A percentile compares a stretch with the other conserved stretches of the same genome.
Conservation (phyloP, 2,797 vertebrate species). For the Lophius americanus region DNA sequence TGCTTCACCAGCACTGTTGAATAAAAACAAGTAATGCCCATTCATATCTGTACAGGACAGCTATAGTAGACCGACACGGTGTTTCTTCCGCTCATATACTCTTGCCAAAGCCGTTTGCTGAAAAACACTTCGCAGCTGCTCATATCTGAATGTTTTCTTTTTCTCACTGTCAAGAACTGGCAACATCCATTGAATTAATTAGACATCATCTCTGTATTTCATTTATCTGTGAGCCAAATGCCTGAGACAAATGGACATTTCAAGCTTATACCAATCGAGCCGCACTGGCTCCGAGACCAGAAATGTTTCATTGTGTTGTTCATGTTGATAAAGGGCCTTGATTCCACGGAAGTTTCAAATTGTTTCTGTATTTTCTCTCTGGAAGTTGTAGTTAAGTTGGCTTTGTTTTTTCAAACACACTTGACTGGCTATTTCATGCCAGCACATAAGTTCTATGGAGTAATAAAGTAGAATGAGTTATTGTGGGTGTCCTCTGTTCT, state of each 20-base stretch:
- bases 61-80: not conserved
- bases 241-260: slow-evolving; percentile 22
- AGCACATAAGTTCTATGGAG: not conserved
- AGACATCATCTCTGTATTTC: slow-evolving; percentile 18
- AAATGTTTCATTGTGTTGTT: slow-evolving; percentile 12
- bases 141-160: slow-evolving; percentile 13
- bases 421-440: slow-evolving; percentile 8
- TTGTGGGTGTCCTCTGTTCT: no score
- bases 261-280: slow-evolving; percentile 34
- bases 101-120: not conserved
- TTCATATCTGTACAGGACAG: fast-evolving
- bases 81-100: not conserved
- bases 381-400: not conserved
- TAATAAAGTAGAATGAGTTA: not conserved
- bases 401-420: not conserved
- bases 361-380: slow-evolving; percentile 5
- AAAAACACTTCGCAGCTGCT: slow-evolving; percentile 28
- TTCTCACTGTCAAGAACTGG: slow-evolving; percentile 29
- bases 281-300: not conserved
- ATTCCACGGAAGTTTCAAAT: slow-evolving; percentile 11
- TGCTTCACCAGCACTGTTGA: not conserved
- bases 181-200: slow-evolving; percentile 51
- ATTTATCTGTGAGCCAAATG: slow-evolving; percentile 22
- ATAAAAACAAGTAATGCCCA: not conserved
- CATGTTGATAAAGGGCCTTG: slow-evolving; percentile 30